phyloP scores from a whole-genome alignment of 2,888 invertebrate species.

The Dryococelus australis region DNA sequence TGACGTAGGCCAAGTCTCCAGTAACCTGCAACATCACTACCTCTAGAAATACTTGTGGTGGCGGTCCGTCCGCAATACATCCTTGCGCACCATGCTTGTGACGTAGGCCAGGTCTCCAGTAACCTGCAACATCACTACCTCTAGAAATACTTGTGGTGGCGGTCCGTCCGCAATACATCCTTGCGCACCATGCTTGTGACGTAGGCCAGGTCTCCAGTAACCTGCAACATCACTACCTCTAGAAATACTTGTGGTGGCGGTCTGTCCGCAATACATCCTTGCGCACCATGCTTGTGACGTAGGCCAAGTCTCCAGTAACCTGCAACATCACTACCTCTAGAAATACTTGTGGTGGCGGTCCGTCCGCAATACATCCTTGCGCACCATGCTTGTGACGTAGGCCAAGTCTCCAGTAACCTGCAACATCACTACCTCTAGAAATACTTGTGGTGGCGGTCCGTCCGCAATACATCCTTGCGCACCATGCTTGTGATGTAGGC shows the following conservation, averaged over 20 bases:
- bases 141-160: slow-evolving; percentile 81
- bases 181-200: slow-evolving; percentile 96
- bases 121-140: slow-evolving; percentile 55
- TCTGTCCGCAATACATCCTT: slow-evolving; percentile 97
- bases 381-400: slow-evolving; percentile 93
- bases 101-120: slow-evolving; percentile 85
- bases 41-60: slow-evolving; percentile 77
- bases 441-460: slow-evolving; percentile 92
- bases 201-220: slow-evolving; percentile 79
- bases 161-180: slow-evolving; percentile 93
- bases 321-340: slow-evolving; percentile 44
- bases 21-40: slow-evolving; percentile 59
- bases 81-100: slow-evolving; percentile 95
- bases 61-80: slow-evolving; percentile 93
- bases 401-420: slow-evolving; percentile 76
- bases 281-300: slow-evolving; percentile 93
- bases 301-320: slow-evolving; percentile 79
- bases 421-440: slow-evolving; percentile 41
- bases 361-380: slow-evolving; percentile 94
- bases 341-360: slow-evolving; percentile 92
- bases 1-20: slow-evolving; percentile 85
- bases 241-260: slow-evolving; percentile 83
- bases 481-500: slow-evolving; percentile 94
- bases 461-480: slow-evolving; percentile 92
- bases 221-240: slow-evolving; percentile 53